Conservation (phyloP, 2,888 invertebrate species). For the Drosophila merina region DNA sequence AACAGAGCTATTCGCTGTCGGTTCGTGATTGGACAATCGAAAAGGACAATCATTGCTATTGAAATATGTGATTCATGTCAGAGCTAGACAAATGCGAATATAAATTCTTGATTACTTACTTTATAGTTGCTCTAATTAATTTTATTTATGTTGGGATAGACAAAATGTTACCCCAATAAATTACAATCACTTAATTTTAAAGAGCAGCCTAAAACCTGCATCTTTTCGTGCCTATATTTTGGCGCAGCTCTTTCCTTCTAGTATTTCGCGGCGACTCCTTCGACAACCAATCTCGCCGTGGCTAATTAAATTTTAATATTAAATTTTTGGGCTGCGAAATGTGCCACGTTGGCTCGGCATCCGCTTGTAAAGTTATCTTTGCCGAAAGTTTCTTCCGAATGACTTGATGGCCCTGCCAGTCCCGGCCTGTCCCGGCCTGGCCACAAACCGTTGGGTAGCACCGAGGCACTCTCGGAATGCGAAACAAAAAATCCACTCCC, state of each 20-base stretch:
- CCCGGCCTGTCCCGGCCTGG: not conserved
- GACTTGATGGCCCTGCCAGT: not conserved
- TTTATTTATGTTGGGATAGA: too few species aligned
- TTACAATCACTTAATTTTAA: slow-evolving; percentile 3
- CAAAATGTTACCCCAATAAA: not conserved
- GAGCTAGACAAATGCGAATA: too few species aligned
- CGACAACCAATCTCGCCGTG: slow-evolving; percentile 23
- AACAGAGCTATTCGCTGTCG: not conserved
- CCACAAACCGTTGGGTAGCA: slow-evolving; percentile 13
- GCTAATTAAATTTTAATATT: slow-evolving; percentile 77
- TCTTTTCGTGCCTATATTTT: not conserved
- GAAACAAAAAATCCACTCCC: slow-evolving; percentile 26
- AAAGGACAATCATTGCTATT: too few species aligned
- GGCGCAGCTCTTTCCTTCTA: not conserved
- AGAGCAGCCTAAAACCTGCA: not conserved
- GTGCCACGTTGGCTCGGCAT: slow-evolving; percentile 27
- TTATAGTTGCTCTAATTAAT: too few species aligned
- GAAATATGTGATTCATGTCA: too few species aligned
- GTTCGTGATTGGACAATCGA: not conserved
- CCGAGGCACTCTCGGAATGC: slow-evolving; percentile 16
- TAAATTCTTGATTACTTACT: too few species aligned
- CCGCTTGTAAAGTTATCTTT: slow-evolving; percentile 28
- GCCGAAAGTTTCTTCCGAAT: slow-evolving; percentile 45
- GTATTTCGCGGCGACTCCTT: slow-evolving; percentile 6
- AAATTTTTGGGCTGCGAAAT: slow-evolving; percentile 62